Conservation (phyloP, 1,140 invertebrate genomes). For the Ctenoplectra terminalis region DNA sequence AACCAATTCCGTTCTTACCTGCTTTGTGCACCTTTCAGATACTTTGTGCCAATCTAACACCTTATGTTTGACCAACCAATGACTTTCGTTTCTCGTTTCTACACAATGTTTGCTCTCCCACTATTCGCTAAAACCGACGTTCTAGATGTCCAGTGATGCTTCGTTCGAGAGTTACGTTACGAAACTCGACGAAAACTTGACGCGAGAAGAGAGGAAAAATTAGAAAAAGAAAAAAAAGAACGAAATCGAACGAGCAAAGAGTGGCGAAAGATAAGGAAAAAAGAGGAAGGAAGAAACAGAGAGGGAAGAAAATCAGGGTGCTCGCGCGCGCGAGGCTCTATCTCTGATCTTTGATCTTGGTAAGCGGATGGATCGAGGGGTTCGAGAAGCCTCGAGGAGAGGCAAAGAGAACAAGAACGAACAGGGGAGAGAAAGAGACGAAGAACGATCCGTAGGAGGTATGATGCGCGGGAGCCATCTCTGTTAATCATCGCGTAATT, state of each 20-base stretch:
- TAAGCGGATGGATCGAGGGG: slow-evolving; percentile 35
- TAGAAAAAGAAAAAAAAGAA: not conserved
- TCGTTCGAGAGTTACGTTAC: no score
- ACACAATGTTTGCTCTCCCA: not conserved
- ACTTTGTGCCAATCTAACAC: slow-evolving; percentile 60
- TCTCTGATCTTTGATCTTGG: slow-evolving; percentile 74
- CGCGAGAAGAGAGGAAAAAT: not conserved
- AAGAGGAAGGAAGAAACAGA: slow-evolving; percentile 8
- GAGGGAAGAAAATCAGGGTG: slow-evolving; percentile 16
- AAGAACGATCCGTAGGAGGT: slow-evolving; percentile 68
- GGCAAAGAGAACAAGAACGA: slow-evolving; percentile 14
- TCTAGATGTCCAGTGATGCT: no score
- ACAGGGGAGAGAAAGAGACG: slow-evolving; percentile 21
- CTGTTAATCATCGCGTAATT: slow-evolving; percentile 83
- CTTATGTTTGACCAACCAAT: not conserved
- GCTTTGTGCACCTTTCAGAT: slow-evolving; percentile 56
- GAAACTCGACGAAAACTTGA: no score
- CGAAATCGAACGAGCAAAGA: no score
- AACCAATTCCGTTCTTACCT: slow-evolving; percentile 66
- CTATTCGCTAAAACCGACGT: not conserved
- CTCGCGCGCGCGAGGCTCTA: slow-evolving; percentile 59
- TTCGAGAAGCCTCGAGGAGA: slow-evolving; percentile 9
- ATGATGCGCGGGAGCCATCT: slow-evolving; percentile 82
- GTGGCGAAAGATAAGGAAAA: no score
- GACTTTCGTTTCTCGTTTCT: not conserved